These are phyloP conservation scores for Gambusia affinis DNA, from an alignment of 2,113 vertebrate genomes.

Conservation along the genomic window DNA sequence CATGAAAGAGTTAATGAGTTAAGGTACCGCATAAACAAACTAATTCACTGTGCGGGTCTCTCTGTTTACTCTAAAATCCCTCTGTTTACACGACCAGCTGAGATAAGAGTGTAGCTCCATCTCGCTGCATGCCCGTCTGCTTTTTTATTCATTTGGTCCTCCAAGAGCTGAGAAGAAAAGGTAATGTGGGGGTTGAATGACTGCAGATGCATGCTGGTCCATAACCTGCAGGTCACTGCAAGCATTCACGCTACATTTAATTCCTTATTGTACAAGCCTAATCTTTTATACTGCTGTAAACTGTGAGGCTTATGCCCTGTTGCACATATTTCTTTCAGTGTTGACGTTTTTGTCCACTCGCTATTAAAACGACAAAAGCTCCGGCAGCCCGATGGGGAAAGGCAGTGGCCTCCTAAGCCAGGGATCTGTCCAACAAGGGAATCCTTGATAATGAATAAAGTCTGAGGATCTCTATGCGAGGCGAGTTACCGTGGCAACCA, in stretches of 20 bases:
- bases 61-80: constrained; percentile 35
- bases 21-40: constrained; percentile 4
- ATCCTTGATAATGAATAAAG: constrained; percentile 55
- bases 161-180: background rate
- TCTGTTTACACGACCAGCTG: constrained; percentile 57
- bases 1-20: constrained; percentile 22
- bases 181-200: background rate
- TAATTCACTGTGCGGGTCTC: constrained; percentile 6
- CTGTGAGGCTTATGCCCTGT: background rate
- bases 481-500: constrained; percentile 69
- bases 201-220: constrained; percentile 15
- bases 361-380: constrained; percentile 32
- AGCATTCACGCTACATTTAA: background rate
- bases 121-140: background rate
- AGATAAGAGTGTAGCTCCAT: constrained; percentile 33
- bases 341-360: background rate
- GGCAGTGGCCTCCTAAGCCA: constrained; percentile 77
- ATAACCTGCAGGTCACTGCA: constrained; percentile 15
- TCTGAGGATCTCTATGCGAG: constrained; percentile 44
- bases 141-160: background rate
- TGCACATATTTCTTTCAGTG: background rate
- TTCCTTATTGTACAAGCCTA: background rate
- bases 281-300: background rate
- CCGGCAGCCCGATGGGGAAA: constrained; percentile 83
- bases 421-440: constrained; percentile 23